These are phyloP conservation scores for Cephus nigrinus DNA, from an alignment of 2,888 invertebrate genomes.

Conservation along the genomic window DNA sequence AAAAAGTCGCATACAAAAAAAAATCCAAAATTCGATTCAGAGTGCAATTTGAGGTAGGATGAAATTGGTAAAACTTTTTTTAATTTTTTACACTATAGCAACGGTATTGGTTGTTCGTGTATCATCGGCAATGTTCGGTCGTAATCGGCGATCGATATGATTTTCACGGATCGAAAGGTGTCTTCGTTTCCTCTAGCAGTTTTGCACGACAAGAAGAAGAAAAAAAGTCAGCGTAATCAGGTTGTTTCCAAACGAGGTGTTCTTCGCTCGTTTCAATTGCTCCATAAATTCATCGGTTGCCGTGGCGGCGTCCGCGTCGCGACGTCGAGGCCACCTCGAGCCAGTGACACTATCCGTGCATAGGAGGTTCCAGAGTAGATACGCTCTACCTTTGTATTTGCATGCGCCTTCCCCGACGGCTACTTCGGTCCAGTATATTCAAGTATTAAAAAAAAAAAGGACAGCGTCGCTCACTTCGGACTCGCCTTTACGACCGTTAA, in stretches of 20 bases:
- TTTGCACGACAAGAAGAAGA: neutral
- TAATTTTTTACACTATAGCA: too few relatives aligned
- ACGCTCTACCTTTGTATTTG: constrained; percentile 46
- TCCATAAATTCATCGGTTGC: constrained; percentile 34
- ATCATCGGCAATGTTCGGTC: neutral
- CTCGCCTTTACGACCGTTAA: constrained; percentile 47
- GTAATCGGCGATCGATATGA: neutral
- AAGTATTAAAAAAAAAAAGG: neutral
- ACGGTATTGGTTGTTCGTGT: neutral
- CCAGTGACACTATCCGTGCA: constrained; percentile 22
- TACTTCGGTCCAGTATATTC: constrained; percentile 1
- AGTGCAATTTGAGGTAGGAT: neutral
- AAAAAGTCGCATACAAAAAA: neutral
- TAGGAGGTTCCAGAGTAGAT: constrained; percentile 13
- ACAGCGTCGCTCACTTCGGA: neutral
- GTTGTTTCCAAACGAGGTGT: neutral
- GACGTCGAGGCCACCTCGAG: neutral
- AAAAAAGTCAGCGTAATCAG: neutral
- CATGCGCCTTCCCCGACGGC: constrained; percentile 40
- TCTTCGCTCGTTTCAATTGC: constrained; percentile 16
- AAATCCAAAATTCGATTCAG: neutral
- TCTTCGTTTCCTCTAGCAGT: neutral
- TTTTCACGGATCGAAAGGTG: neutral
- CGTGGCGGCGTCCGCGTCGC: neutral
- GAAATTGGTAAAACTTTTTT: too few relatives aligned